Evolutionary conservation across 2,797 vertebrate genomes (phyloP), one percentile per base, ranked within the genome.

Genomic region (Cirrhinus mrigala): DNA sequence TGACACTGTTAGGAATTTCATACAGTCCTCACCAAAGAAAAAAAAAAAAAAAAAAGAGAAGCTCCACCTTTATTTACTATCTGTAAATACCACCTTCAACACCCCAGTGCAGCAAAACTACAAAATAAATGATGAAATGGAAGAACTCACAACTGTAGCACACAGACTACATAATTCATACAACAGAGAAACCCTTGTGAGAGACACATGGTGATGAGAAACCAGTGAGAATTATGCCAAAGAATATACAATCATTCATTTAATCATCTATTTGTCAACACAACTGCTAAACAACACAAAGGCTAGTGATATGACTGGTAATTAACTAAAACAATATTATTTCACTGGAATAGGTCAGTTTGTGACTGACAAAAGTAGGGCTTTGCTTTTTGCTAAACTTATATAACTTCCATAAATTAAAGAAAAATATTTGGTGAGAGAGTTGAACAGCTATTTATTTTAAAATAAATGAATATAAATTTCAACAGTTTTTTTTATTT

Each of bases 21-120:
- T 52, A 52, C 16, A 69, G 54, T 48, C 64, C 69, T 79, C 44
- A 4, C 64, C 54, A 82, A 56, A 68, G 29, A 40, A 24, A 40
- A 33, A 24, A 40, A 33, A 18, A 20, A 33, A 71, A n/a, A n/a
- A n/a, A n/a, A n/a, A n/a, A n/a, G n/a, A 5, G 12, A 54, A 29
- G 44, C 79, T 79, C 77, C 68, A 79, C 87, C 77, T 94, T 91
- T 90, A 88, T 83, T 83, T 74, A 92, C 91, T 89, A 87, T 90
- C 93, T 92, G 82, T 85, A 89, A 85, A 88, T 90, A 90, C 83
- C 85, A 91, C 88, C 82, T 87, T 73, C 83, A 86, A 75, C 3
- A 86, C 89, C 85, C 80, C 29, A 66, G 60, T 44, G 81, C 14
- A 27, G 60, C 48, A 52, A 48, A 85, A 83, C 33, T 18, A 22